Evolutionary conservation across 2,888 invertebrate genomes (phyloP), one percentile per base, ranked within the genome.

Genomic region (Philhelius pedissequus): DNA sequence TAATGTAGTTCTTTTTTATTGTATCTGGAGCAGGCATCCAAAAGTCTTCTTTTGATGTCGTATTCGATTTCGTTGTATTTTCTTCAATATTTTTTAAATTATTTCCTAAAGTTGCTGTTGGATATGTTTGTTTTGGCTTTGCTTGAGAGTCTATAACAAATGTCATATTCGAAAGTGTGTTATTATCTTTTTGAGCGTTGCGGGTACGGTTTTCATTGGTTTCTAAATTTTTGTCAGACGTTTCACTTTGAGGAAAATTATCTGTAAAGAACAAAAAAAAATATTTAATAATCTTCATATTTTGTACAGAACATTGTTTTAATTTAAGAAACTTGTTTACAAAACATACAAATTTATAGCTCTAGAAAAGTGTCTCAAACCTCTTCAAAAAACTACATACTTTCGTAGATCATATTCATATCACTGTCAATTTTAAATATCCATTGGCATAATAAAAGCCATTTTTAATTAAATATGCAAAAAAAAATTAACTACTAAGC

Each of bases 21-120:
- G 60, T 68, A 9, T 79, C 74, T 3, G 83, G 79, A 13, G 74
- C 69, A 8, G 84, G 84, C 80, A 80, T 80, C 84, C 84, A 84
- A 48, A 84, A 84, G 76, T 84, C 80, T 20, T 84, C 84, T 22
- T 84, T 80, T 60, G 75, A 18, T 4, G 32, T 8, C 13, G 30
- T 4, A 54, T 71, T 78, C 20, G 25, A n/a, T 69, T 70, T 70
- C 11, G 64, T 22, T 15, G 38, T 27, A 58, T 22, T 68, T 27
- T 32, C 64, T 9, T 83, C 58, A 3, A 15, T 30, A 54, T 68
- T 68, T 69, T 73, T 76, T 38, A 30, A 48, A 54, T 77, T 48
- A 30, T 82, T 77, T 38, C 77, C 68, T n/a, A n/a, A 15, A 18
- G 38, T 15, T 68, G 60, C 40, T 18, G 43, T 25, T 13, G 35